phyloP scores from a whole-genome alignment of 2,113 vertebrate species.

The Eurypyga helias region DNA sequence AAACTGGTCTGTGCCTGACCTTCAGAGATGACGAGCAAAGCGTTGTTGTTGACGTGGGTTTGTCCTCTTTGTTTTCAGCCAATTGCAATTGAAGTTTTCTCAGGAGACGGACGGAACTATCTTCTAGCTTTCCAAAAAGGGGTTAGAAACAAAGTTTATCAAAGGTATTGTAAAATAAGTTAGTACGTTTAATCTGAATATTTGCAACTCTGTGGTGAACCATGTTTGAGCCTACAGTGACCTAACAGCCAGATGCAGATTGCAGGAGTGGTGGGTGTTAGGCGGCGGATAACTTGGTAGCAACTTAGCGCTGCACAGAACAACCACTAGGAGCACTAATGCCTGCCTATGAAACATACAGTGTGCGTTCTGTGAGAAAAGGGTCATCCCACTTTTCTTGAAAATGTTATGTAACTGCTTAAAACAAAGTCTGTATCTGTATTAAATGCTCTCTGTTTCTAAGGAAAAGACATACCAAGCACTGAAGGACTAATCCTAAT shows the following conservation, averaged over 20 bases:
- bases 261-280: not conserved
- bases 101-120: slow-evolving; percentile 97
- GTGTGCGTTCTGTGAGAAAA: not conserved
- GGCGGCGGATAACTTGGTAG: not conserved
- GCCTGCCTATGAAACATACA: rapidly evolving
- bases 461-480: rapidly evolving
- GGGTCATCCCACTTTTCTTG: rapidly evolving
- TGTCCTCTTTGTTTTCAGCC: slow-evolving; percentile 78
- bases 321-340: not conserved
- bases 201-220: not conserved
- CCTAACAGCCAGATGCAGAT: not conserved
- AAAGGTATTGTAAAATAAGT: slow-evolving; percentile 82
- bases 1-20: not conserved
- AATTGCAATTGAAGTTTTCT: slow-evolving; percentile 98
- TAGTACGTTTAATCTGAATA: not conserved
- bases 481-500: not conserved
- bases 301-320: not conserved
- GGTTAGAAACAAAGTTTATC: slow-evolving; percentile 98
- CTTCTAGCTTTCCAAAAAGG: slow-evolving; percentile 97
- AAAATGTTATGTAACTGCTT: not conserved
- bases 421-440: not conserved
- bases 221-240: not conserved
- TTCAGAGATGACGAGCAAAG: not conserved
- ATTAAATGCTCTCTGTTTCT: not conserved
- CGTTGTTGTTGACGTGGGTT: not conserved